These are phyloP conservation scores for Poecilus cupreus DNA, from an alignment of 2,888 invertebrate species.

Conservation along the genomic window DNA sequence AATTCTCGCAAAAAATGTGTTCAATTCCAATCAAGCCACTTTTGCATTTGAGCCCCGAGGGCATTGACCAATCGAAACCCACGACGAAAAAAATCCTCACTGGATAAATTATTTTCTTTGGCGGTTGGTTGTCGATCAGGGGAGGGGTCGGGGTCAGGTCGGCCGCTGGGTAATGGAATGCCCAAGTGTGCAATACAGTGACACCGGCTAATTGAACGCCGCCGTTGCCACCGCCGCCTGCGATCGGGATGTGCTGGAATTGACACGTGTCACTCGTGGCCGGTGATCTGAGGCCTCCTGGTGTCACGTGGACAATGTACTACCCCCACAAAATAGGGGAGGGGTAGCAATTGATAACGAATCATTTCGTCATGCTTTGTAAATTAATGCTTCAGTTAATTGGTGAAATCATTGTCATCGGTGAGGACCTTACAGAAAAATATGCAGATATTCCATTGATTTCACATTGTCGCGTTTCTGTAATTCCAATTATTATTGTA, in stretches of 20 bases:
- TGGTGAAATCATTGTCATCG: too few species aligned
- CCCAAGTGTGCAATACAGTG: conserved; percentile 52
- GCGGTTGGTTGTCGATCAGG: neutral
- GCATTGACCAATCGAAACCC: neutral
- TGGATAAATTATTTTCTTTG: conserved; percentile 16
- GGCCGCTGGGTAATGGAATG: conserved; percentile 25
- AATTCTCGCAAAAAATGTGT: neutral
- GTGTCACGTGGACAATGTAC: conserved; percentile 8
- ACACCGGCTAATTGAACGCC: conserved; percentile 51
- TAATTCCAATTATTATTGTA: too few species aligned
- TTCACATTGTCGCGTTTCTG: too few species aligned
- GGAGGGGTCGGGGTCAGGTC: neutral
- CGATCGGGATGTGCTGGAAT: conserved; percentile 7
- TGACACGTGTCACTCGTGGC: conserved; percentile 41
- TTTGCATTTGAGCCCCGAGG: neutral
- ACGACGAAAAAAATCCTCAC: neutral
- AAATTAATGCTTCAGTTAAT: too few species aligned
- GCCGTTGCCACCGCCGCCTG: neutral
- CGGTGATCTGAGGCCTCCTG: conserved; percentile 7
- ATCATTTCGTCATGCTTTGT: too few species aligned
- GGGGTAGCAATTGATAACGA: too few species aligned
- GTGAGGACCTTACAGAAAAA: too few species aligned
- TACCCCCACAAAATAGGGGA: neutral
- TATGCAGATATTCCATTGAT: too few species aligned
- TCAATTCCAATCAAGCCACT: neutral